phyloP scores from a whole-genome alignment of 1,140 invertebrate species.

The Macrobrachium rosenbergii region DNA sequence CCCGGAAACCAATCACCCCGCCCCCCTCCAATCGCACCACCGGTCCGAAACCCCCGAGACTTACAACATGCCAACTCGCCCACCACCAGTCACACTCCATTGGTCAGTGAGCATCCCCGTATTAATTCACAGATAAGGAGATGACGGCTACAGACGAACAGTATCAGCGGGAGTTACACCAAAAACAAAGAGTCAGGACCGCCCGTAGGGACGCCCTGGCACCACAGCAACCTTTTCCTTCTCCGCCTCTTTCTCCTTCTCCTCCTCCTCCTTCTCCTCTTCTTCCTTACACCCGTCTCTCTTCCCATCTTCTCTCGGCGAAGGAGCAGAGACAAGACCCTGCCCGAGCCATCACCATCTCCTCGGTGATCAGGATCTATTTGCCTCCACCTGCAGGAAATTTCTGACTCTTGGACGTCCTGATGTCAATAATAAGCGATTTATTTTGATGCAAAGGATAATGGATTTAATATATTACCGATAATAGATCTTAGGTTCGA shows the following conservation, averaged over 20 bases:
- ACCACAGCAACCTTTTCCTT: not conserved
- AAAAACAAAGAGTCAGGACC: slow-evolving; percentile 50
- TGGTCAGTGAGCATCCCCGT: slow-evolving; percentile 29
- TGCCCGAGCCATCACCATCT: not conserved
- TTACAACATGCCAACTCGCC: not conserved
- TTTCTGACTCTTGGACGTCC: not conserved
- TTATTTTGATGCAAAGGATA: too few species aligned
- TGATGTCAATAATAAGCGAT: too few species aligned
- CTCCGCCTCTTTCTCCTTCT: not conserved
- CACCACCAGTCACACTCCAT: slow-evolving; percentile 46
- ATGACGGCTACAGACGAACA: slow-evolving; percentile 20
- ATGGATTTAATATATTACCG: too few species aligned
- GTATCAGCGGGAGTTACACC: slow-evolving; percentile 56
- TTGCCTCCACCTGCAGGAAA: not conserved
- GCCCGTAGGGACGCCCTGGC: slow-evolving; percentile 33
- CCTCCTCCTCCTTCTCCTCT: not conserved
- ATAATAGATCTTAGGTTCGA: too few species aligned
- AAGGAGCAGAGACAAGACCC: not conserved
- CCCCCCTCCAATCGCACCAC: not conserved
- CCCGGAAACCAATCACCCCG: not conserved
- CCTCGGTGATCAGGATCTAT: not conserved
- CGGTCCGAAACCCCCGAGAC: not conserved
- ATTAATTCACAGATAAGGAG: slow-evolving; percentile 53
- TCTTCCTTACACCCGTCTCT: not conserved
- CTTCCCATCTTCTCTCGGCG: slow-evolving; percentile 3